These are phyloP conservation scores for Frieseomelitta varia DNA, from an alignment of 1,140 invertebrate genomes.

Conservation along the genomic window DNA sequence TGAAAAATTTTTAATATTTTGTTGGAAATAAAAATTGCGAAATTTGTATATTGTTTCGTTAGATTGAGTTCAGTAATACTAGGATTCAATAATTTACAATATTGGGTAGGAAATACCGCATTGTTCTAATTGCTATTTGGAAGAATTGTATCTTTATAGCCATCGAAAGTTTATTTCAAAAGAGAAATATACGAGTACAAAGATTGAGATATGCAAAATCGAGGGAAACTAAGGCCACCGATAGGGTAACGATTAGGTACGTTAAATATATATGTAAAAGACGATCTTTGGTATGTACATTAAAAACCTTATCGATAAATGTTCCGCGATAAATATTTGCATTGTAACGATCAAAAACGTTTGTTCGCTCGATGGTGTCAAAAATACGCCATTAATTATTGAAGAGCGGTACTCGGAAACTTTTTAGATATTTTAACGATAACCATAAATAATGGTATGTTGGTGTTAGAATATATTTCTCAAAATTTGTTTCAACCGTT, in stretches of 20 bases:
- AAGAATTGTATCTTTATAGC: constrained; percentile 38
- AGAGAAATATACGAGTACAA: constrained; percentile 34
- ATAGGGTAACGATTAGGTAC: constrained; percentile 46
- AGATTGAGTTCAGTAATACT: not conserved
- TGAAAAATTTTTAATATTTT: not conserved
- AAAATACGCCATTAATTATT: constrained; percentile 35
- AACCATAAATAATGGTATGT: constrained; percentile 38
- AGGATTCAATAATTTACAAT: constrained; percentile 3
- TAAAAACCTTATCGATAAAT: constrained; percentile 46
- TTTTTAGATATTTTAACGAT: constrained; percentile 35
- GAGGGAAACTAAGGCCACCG: constrained; percentile 53
- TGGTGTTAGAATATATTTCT: constrained; percentile 46
- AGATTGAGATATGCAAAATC: constrained; percentile 42
- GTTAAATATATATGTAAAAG: constrained; percentile 52
- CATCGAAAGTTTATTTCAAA: constrained; percentile 36
- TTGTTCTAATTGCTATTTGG: constrained; percentile 7
- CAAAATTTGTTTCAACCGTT: constrained; percentile 27
- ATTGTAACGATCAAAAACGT: constrained; percentile 37
- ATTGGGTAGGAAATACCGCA: constrained; percentile 8
- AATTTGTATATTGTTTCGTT: not conserved
- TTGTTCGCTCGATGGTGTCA: constrained; percentile 31
- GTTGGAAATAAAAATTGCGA: not conserved
- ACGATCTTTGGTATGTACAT: constrained; percentile 53
- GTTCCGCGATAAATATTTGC: constrained; percentile 37
- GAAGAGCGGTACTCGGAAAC: constrained; percentile 23